phyloP scores from a whole-genome alignment of 2,797 vertebrate genomes.

The Sebastes vulpes region DNA sequence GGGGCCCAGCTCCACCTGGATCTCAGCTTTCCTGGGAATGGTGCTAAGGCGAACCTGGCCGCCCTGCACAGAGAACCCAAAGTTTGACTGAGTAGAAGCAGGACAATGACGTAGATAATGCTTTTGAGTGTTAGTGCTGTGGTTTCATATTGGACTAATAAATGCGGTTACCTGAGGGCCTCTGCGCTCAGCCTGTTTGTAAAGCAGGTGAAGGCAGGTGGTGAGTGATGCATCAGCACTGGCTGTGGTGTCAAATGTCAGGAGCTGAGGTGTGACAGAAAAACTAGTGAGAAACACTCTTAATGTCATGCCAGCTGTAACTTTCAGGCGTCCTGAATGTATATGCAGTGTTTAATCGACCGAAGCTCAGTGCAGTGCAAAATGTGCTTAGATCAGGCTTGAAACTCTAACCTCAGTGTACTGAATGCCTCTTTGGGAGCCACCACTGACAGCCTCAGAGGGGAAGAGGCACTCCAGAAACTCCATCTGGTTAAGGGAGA shows the following conservation, averaged over 20 bases:
- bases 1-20: constrained; percentile 91
- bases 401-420: constrained; percentile 92
- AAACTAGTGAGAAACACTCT: constrained; percentile 27
- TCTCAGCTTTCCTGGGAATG: constrained; percentile 94
- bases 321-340: background rate
- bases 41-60: constrained; percentile 94
- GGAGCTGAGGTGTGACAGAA: constrained; percentile 87
- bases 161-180: constrained; percentile 91
- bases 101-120: background rate
- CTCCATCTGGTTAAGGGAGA: constrained; percentile 92
- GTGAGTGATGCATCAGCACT: constrained; percentile 74
- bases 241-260: constrained; percentile 89
- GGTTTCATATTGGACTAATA: constrained; percentile 1
- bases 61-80: constrained; percentile 80
- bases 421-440: constrained; percentile 90
- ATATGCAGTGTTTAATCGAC: constrained; percentile 7
- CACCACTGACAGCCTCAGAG: constrained; percentile 84
- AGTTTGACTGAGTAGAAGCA: background rate
- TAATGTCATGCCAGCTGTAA: constrained; percentile 3
- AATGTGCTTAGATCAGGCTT: constrained; percentile 14
- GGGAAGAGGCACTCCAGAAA: constrained; percentile 96
- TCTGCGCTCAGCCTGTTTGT: constrained; percentile 94
- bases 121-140: background rate
- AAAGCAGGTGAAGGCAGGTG: constrained; percentile 94
- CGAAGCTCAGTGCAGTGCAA: constrained; percentile 16